A percentile compares a stretch with the other conserved stretches of the same genome.
phyloP scores from a whole-genome alignment of 30 jellyfish, hydroid and myxozoan genomes.

The Aurelia sp. region DNA sequence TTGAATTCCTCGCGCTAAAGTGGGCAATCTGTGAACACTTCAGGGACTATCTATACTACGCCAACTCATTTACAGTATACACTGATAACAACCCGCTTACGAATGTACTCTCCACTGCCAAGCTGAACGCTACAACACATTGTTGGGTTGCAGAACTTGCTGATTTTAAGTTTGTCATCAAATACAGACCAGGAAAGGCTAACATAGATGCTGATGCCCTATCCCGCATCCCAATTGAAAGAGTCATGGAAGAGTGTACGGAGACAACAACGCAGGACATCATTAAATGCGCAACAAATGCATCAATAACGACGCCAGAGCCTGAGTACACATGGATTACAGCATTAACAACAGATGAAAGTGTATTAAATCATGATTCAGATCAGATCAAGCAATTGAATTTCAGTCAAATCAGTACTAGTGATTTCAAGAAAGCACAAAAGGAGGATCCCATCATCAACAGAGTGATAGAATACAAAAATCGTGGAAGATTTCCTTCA shows the following conservation, averaged over 20 bases:
- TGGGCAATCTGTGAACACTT: conserved; percentile 34
- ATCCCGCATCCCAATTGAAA: conserved; percentile 13
- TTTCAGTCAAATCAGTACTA: conserved; percentile 6
- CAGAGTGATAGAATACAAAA: no score
- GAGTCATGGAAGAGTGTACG: background rate
- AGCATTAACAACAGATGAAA: conserved; percentile 15
- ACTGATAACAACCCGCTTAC: conserved; percentile 33
- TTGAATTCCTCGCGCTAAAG: conserved; percentile 12
- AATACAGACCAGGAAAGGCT: conserved; percentile 62
- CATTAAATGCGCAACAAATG: background rate
- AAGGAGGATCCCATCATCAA: no score
- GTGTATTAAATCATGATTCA: background rate
- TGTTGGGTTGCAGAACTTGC: conserved; percentile 62
- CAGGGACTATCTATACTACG: conserved; percentile 5
- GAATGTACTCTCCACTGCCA: conserved; percentile 29
- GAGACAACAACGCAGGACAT: background rate
- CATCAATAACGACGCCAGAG: conserved; percentile 15
- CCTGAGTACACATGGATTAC: conserved; percentile 12
- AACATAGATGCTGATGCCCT: conserved; percentile 51
- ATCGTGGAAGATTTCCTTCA: no score
- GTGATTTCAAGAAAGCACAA: background rate
- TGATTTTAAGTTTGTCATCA: conserved; percentile 28
- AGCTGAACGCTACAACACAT: conserved; percentile 30
- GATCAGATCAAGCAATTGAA: conserved; percentile 1
- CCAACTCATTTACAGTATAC: conserved; percentile 15